These are phyloP conservation scores for Phalera bucephala DNA, from an alignment of 2,888 invertebrate species.

Conservation along the genomic window DNA sequence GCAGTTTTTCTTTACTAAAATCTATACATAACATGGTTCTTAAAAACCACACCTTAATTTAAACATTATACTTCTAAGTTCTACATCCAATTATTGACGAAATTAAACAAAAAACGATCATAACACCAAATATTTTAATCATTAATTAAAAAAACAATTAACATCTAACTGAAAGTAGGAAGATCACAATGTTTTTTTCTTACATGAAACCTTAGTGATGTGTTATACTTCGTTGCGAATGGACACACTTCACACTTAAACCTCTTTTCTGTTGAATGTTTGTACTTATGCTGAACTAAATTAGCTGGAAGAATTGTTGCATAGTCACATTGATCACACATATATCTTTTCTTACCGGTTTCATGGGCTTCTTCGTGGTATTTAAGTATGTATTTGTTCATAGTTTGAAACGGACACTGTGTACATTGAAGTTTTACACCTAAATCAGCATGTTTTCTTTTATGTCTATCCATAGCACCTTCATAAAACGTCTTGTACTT, in stretches of 20 bases:
- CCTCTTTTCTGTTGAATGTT: slow-evolving; percentile 69
- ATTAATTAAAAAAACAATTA: slow-evolving; percentile 33
- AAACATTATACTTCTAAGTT: too few species aligned
- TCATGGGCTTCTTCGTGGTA: slow-evolving; percentile 72
- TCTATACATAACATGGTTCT: too few species aligned
- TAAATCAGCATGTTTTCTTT: slow-evolving; percentile 54
- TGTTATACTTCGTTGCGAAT: slow-evolving; percentile 75
- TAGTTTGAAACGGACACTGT: slow-evolving; percentile 68
- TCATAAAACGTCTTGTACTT: slow-evolving; percentile 68
- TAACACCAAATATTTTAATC: too few species aligned
- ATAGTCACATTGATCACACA: slow-evolving; percentile 71
- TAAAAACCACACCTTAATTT: too few species aligned
- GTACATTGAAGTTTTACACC: slow-evolving; percentile 68
- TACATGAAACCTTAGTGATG: slow-evolving; percentile 72
- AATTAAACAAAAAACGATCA: too few species aligned
- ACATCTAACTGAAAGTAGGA: slow-evolving; percentile 53
- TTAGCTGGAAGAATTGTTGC: slow-evolving; percentile 70
- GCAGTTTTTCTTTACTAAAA: too few species aligned
- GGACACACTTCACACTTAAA: slow-evolving; percentile 76
- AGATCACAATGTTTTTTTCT: slow-evolving; percentile 79
- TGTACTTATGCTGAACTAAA: slow-evolving; percentile 73
- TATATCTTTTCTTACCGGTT: slow-evolving; percentile 66
- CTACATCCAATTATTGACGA: too few species aligned
- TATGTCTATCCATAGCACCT: slow-evolving; percentile 69
- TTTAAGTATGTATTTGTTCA: slow-evolving; percentile 72